These are phyloP conservation scores for Heliconius aoede DNA, from an alignment of 2,888 invertebrate genomes.

Conservation along the genomic window DNA sequence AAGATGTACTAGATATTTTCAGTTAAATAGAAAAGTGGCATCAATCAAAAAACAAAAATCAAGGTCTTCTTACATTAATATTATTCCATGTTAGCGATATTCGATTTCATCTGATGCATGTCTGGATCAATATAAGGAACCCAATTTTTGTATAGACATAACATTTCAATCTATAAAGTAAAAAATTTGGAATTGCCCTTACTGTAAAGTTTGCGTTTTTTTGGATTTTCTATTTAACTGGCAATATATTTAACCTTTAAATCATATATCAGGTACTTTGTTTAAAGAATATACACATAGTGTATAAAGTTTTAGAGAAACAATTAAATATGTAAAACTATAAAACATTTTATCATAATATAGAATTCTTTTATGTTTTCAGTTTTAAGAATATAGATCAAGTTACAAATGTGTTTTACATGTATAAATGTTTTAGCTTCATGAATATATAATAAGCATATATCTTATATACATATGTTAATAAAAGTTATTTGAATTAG, in stretches of 20 bases:
- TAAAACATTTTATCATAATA: conserved; percentile 19
- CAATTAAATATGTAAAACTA: conserved; percentile 11
- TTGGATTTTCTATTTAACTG: no score
- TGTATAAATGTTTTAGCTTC: background rate
- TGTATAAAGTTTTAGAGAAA: conserved; percentile 31
- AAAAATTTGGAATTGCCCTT: no score
- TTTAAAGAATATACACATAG: conserved; percentile 47
- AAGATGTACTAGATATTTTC: conserved; percentile 38
- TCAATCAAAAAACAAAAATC: no score
- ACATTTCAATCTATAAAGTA: no score
- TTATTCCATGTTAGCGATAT: no score
- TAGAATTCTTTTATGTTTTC: conserved; percentile 9
- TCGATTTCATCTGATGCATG: no score
- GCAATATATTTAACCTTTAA: conserved; percentile 38
- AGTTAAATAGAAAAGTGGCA: no score
- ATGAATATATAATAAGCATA: conserved; percentile 13
- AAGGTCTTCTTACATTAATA: no score
- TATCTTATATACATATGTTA: background rate
- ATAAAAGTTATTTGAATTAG: background rate
- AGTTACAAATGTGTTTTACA: conserved; percentile 10
- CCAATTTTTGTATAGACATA: no score
- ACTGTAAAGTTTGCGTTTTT: no score
- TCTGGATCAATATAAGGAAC: no score
- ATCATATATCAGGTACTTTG: conserved; percentile 64
- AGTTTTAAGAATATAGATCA: background rate